These are phyloP conservation scores for Sternarchorhynchus goeldii DNA, from an alignment of 2,797 vertebrate genomes.

Conservation along the genomic window DNA sequence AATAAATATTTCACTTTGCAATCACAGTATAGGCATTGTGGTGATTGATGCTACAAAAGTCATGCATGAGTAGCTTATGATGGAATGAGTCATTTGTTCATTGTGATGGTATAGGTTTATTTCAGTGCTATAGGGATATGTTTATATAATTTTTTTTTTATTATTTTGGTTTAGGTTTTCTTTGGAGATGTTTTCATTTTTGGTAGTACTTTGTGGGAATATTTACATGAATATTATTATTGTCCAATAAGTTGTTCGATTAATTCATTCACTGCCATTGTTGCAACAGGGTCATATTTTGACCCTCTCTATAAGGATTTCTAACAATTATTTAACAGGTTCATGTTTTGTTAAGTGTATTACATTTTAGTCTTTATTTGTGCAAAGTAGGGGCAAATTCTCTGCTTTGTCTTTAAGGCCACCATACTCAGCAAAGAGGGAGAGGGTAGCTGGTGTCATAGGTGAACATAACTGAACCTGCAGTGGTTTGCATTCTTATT, in stretches of 20 bases:
- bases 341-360: background rate
- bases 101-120: background rate
- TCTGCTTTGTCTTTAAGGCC: background rate
- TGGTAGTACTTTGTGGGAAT: background rate
- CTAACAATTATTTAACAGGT: background rate
- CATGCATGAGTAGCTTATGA: slow-evolving; percentile 6
- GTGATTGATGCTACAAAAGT: slow-evolving; percentile 31
- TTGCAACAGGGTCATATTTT: background rate
- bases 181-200: background rate
- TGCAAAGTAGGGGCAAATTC: background rate
- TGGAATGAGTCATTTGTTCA: background rate
- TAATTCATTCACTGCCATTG: background rate
- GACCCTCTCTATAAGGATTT: background rate
- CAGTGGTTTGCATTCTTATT: background rate
- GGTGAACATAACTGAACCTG: too few species aligned
- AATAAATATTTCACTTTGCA: slow-evolving; percentile 27
- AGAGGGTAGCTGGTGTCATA: too few species aligned
- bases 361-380: background rate
- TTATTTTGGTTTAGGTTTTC: background rate
- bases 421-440: too few species aligned
- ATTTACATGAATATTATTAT: background rate
- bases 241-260: background rate
- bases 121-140: background rate
- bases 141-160: background rate
- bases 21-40: background rate